Evolutionary conservation across 2,888 invertebrate species (phyloP).

Genomic region (Microplitis manilae): DNA sequence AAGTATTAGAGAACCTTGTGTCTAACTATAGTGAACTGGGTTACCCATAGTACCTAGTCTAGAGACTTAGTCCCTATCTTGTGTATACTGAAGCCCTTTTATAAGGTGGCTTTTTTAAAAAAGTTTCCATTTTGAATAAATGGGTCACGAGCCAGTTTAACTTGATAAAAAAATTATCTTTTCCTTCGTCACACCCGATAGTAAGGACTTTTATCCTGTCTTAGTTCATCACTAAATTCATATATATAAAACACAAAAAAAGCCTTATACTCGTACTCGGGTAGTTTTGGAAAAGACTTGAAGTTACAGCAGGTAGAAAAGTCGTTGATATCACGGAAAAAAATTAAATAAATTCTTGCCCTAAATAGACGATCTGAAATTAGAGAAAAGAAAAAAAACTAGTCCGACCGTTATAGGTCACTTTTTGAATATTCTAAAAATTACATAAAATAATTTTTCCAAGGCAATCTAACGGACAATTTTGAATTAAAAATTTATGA

Average conservation of each 20-base stretch:
- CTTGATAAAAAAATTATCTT: background rate
- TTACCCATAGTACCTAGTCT: background rate
- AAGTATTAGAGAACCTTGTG: background rate
- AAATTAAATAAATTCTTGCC: constrained; percentile 47
- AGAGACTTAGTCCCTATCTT: constrained; percentile 25
- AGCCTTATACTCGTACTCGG: no score
- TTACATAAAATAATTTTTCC: no score
- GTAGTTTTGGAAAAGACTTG: background rate
- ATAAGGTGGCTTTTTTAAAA: background rate
- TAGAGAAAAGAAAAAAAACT: constrained; percentile 11
- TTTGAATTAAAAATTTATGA: background rate
- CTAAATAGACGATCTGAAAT: constrained; percentile 60
- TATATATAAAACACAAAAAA: no score
- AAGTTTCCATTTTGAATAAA: background rate
- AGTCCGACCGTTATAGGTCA: no score
- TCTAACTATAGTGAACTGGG: background rate
- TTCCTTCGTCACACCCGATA: background rate
- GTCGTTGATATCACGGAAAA: constrained; percentile 62
- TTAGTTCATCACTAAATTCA: no score
- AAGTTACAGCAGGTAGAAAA: constrained; percentile 62
- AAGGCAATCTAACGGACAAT: no score
- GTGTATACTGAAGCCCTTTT: constrained; percentile 35
- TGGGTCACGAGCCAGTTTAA: background rate
- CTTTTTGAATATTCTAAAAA: no score
- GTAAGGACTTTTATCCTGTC: no score